These are phyloP conservation scores for Chamaea fasciata DNA, from an alignment of 2,113 vertebrate genomes.

Conservation along the genomic window DNA sequence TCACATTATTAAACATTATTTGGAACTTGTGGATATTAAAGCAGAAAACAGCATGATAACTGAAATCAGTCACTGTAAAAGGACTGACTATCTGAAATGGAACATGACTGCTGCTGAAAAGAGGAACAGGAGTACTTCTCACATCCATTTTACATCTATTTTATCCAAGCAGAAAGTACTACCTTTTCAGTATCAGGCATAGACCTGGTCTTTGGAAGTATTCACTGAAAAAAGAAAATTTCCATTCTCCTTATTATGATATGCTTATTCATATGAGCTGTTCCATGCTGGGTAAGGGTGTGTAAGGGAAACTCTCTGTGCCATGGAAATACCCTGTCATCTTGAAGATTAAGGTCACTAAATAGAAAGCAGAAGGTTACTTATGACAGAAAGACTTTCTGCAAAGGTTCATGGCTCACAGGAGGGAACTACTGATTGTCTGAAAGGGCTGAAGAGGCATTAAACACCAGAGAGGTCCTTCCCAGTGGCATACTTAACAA, in stretches of 20 bases:
- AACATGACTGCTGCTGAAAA: not conserved
- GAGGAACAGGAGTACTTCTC: not conserved
- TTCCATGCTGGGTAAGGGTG: not conserved
- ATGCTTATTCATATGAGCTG: not conserved
- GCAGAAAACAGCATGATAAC: not conserved
- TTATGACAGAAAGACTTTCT: slow-evolving; percentile 39
- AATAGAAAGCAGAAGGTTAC: slow-evolving; percentile 48
- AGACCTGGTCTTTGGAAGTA: slow-evolving; percentile 9
- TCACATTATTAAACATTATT: not conserved
- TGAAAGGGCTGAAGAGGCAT: slow-evolving; percentile 46
- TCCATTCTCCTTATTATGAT: not conserved
- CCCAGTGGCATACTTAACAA: not conserved
- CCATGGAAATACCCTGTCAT: slow-evolving; percentile 29
- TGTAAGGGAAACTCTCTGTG: slow-evolving; percentile 18
- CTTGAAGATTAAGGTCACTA: slow-evolving; percentile 59
- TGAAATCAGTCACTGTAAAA: not conserved
- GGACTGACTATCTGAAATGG: not conserved
- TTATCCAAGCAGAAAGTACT: not conserved
- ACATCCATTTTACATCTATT: not conserved
- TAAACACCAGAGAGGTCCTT: not conserved
- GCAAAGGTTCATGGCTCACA: slow-evolving; percentile 60
- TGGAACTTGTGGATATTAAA: not conserved
- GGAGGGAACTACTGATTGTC: slow-evolving; percentile 38
- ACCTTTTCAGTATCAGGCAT: not conserved
- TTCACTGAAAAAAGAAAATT: not conserved